Evolutionary conservation across 1,140 invertebrate genomes (phyloP), one percentile per base, ranked within the genome.

Genomic region (Drosophila bipectinata): DNA sequence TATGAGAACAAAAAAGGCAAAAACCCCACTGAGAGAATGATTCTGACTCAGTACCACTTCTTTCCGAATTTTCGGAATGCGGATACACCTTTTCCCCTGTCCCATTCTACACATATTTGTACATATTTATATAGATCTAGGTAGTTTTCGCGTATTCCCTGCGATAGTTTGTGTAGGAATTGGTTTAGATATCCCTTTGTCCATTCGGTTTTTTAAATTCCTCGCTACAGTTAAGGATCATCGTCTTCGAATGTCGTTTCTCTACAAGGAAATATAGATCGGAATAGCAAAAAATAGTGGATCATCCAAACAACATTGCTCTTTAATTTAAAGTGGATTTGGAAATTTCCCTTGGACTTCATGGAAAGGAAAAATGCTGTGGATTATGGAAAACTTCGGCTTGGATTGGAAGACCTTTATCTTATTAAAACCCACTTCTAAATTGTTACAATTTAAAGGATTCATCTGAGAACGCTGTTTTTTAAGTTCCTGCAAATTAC

Each of bases 101-200:
- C 10, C 44, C 18, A 1, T 32, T 57, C 28, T 26, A 39, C n/a
- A 32, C 15, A 26, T 5, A 18, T 6, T 18, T 57, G 67, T 71
- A 68, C 15, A 69, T 69, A 69, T 56, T 68, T 34, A 41, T 41
- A 18, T 55, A 69, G 67, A 3, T 57, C 15, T 15, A n/a, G 37
- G 12, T 58, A 47, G 54, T 26, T 18, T 24, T 47, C 67, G 67
- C 67, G 67, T 30, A 24, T 39, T 7, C 63, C 32, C 6, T 47
- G 8, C 64, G 51, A 48, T 56, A 15, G 2, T 28, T n/a, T 28
- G n/a, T 18, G 39, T 69, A 48, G 66, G 12, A 39, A 15, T 28
- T 58, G 10, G 8, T 49, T 64, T 4, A 9, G 8, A 6, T 69
- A 15, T 48, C 8, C n/a, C 48, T 34, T 34, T 0, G 51, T 52